phyloP scores from a whole-genome alignment of 1,140 invertebrate genomes.

The Hermatobates lingyangjiaoensis region DNA sequence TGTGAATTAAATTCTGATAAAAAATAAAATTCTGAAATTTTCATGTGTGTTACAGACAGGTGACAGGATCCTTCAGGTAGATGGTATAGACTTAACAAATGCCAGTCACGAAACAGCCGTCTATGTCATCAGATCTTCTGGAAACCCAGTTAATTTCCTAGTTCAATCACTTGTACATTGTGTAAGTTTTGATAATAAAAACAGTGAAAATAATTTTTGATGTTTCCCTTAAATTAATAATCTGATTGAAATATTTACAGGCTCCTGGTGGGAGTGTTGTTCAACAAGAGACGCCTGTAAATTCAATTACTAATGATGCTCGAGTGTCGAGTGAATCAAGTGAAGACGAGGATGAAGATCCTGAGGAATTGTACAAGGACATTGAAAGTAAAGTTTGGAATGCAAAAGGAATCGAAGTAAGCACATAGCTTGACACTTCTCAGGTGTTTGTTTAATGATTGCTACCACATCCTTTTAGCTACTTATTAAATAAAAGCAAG shows the following conservation, averaged over 20 bases:
- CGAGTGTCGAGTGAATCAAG: constrained; percentile 20
- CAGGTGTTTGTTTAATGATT: too few species aligned
- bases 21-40: not conserved
- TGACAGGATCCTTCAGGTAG: constrained; percentile 83
- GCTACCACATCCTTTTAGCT: too few species aligned
- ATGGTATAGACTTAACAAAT: constrained; percentile 71
- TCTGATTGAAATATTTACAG: not conserved
- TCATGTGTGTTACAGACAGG: constrained; percentile 38
- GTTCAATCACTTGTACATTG: constrained; percentile 78
- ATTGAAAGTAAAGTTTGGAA: constrained; percentile 58
- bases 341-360: constrained; percentile 30
- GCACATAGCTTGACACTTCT: too few species aligned
- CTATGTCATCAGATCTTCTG: constrained; percentile 81
- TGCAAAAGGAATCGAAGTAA: constrained; percentile 55
- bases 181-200: too few species aligned
- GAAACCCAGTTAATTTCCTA: constrained; percentile 73
- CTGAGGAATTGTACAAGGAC: constrained; percentile 49
- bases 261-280: not conserved
- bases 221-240: not conserved
- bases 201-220: too few species aligned
- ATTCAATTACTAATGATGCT: not conserved
- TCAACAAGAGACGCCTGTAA: not conserved
- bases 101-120: constrained; percentile 88
- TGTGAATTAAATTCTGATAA: not conserved
- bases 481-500: too few species aligned